Evolutionary conservation across 2,113 vertebrate genomes (phyloP).

Genomic region (Setophaga petechia): DNA sequence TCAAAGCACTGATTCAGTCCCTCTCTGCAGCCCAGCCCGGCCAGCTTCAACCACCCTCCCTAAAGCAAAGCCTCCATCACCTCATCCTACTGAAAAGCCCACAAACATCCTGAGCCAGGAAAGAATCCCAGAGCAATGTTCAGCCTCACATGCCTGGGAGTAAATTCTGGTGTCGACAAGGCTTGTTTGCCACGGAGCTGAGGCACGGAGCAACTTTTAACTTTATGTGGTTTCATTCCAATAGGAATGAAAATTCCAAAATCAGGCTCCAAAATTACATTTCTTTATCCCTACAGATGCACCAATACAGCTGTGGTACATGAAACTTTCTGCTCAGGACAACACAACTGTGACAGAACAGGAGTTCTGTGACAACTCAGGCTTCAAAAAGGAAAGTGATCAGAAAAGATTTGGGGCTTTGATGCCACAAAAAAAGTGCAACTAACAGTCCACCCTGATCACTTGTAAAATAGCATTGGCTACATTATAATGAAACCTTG

Average conservation of each 20-base stretch:
- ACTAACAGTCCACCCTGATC: neutral
- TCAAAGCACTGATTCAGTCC: neutral
- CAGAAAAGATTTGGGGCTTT: neutral
- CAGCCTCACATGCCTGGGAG: neutral
- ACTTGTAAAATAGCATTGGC: neutral
- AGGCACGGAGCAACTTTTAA: neutral
- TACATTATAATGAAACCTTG: slow-evolving; percentile 3
- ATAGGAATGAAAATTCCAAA: neutral
- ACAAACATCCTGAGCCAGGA: neutral
- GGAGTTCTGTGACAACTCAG: neutral
- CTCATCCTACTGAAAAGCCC: neutral
- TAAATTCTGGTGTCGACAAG: neutral
- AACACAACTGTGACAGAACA: neutral
- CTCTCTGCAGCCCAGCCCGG: neutral
- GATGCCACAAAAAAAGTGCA: neutral
- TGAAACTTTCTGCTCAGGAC: neutral
- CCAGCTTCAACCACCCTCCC: neutral
- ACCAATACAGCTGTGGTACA: neutral
- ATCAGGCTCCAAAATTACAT: neutral
- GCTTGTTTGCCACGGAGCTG: accelerated
- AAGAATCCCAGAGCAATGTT: neutral
- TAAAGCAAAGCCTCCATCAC: neutral
- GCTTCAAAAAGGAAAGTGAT: neutral
- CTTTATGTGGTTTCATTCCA: neutral
- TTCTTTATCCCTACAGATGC: neutral